phyloP scores from a whole-genome alignment of 37 sponge, comb jelly and placozoan species.

The Chondrosia reniformis region DNA sequence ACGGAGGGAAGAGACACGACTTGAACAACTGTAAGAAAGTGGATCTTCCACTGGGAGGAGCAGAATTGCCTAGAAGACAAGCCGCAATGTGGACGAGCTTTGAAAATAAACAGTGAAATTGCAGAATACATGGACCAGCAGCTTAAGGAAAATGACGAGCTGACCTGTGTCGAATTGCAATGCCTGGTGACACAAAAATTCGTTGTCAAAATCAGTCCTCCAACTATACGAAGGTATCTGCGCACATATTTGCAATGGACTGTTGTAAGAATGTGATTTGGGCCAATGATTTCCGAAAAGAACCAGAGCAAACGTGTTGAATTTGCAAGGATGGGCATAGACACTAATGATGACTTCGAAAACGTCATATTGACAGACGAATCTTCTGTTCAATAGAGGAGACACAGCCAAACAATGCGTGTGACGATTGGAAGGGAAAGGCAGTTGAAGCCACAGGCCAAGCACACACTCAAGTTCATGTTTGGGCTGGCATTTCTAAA shows the following conservation, averaged over 20 bases:
- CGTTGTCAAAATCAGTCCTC: neutral
- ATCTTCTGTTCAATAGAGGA: neutral
- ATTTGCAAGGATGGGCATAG: neutral
- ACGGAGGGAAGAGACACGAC: neutral
- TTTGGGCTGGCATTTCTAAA: slow-evolving; percentile 12
- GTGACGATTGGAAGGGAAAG: neutral
- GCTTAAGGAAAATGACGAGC: neutral
- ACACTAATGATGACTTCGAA: neutral
- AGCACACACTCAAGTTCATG: slow-evolving; percentile 6
- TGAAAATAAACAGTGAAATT: neutral
- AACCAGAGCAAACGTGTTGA: neutral
- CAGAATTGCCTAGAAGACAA: neutral
- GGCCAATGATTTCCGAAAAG: slow-evolving; percentile 1
- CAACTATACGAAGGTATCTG: neutral
- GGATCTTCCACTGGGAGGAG: neutral
- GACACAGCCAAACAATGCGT: slow-evolving; percentile 8
- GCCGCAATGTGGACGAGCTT: neutral
- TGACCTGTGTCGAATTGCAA: neutral
- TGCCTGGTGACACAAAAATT: neutral
- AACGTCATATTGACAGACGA: slow-evolving; percentile 16
- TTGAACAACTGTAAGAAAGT: neutral
- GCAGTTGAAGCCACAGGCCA: neutral
- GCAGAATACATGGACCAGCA: neutral
- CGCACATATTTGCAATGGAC: neutral
- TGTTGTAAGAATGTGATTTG: neutral